A percentile compares a stretch with the other conserved stretches of the same genome.
Conservation (phyloP, 2,888 invertebrate genomes). For the Phlogophora meticulosa region DNA sequence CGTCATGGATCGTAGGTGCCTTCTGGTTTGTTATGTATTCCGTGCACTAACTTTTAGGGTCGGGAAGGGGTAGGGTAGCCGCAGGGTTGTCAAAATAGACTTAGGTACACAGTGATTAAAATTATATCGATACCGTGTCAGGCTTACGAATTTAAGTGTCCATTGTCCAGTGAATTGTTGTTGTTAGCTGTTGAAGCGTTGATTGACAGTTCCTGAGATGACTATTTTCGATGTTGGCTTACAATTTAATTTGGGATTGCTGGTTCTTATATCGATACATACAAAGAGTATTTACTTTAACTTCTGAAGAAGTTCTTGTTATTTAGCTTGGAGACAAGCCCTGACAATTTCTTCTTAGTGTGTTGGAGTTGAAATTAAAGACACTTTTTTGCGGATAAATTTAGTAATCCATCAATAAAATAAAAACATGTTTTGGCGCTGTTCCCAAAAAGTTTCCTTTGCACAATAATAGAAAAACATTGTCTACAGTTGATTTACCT, state of each 20-base stretch:
- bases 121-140: background rate
- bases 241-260: conserved; percentile 4
- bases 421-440: background rate
- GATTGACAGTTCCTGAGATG: conserved; percentile 25
- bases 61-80: background rate
- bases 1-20: background rate
- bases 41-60: background rate
- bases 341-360: background rate
- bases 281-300: background rate
- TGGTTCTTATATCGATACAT: background rate
- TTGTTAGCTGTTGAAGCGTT: conserved; percentile 5
- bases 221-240: conserved; percentile 2
- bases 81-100: conserved; percentile 9
- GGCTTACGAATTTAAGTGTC: conserved; percentile 10
- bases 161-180: conserved; percentile 17
- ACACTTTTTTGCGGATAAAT: no score
- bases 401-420: background rate
- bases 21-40: conserved; percentile 1
- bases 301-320: no score
- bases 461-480: background rate
- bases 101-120: conserved; percentile 9
- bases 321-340: background rate
- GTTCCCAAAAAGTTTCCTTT: background rate
- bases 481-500: background rate
- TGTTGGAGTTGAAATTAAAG: background rate